These are phyloP conservation scores for Dipodomys merriami DNA, from an alignment of 2,113 vertebrate genomes.

Conservation along the genomic window DNA sequence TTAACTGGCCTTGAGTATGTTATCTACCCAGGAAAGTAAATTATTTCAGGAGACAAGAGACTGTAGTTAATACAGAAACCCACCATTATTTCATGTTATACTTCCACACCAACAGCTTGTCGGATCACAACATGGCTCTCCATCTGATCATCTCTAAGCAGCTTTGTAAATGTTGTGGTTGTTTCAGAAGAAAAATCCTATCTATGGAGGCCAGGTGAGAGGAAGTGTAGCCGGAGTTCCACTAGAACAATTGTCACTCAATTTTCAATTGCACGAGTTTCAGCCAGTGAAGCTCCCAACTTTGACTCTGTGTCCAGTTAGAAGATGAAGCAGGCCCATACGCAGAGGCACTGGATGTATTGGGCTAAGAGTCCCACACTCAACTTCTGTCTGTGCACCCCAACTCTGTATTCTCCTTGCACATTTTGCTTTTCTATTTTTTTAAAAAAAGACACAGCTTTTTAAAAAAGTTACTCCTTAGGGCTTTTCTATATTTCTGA, in stretches of 20 bases:
- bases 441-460: neutral
- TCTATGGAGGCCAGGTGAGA: neutral
- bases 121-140: neutral
- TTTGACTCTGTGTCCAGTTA: neutral
- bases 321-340: neutral
- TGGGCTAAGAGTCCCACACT: too few species aligned
- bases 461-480: slow-evolving; percentile 5
- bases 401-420: neutral
- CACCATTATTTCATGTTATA: neutral
- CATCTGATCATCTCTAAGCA: neutral
- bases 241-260: neutral
- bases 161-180: neutral
- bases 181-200: neutral
- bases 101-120: slow-evolving; percentile 6
- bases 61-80: neutral
- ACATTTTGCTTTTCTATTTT: neutral
- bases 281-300: neutral
- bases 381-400: neutral
- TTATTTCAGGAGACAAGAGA: neutral
- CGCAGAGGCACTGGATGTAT: neutral
- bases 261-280: neutral
- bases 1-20: slow-evolving; percentile 17
- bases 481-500: slow-evolving; percentile 35
- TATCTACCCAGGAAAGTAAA: slow-evolving; percentile 26
- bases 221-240: neutral